Conservation (phyloP, 2,797 vertebrate species). For the Danio choprae region DNA sequence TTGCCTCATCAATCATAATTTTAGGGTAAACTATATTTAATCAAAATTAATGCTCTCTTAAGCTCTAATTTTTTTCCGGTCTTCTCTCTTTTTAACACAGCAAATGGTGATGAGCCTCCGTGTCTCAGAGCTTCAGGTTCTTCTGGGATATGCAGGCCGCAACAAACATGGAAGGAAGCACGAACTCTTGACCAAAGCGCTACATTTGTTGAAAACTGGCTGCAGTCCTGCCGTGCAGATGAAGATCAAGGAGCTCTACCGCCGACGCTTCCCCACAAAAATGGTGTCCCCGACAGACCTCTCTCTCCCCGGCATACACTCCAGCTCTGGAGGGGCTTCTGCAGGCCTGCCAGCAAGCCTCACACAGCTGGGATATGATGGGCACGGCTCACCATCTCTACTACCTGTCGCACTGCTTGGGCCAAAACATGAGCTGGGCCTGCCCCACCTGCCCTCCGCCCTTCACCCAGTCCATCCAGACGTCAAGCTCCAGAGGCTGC, state of each 20-base stretch:
- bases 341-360: conserved; percentile 84
- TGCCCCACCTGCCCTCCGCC: conserved; percentile 93
- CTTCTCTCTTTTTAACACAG: conserved; percentile 71
- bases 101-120: conserved; percentile 99
- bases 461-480: conserved; percentile 98
- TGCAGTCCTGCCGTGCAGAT: conserved; percentile 98
- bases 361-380: conserved; percentile 90
- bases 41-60: background rate
- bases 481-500: conserved; percentile 98
- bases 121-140: conserved; percentile 98
- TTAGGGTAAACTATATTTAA: conserved; percentile 13
- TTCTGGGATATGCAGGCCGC: conserved; percentile 97
- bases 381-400: conserved; percentile 86
- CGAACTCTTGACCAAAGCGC: conserved; percentile 98
- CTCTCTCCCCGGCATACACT: conserved; percentile 88
- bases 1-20: background rate
- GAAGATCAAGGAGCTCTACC: conserved; percentile 99
- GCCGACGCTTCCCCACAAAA: conserved; percentile 96
- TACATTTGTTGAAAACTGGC: conserved; percentile 96
- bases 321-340: conserved; percentile 73
- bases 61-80: background rate
- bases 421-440: conserved; percentile 96
- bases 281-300: conserved; percentile 96
- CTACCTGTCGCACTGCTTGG: conserved; percentile 95
- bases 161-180: conserved; percentile 99